A percentile compares a stretch with the other conserved stretches of the same genome.
Evolutionary conservation across 92 coral and sea anemone species (phyloP).

Genomic region (Umimayanthus kanabou): DNA sequence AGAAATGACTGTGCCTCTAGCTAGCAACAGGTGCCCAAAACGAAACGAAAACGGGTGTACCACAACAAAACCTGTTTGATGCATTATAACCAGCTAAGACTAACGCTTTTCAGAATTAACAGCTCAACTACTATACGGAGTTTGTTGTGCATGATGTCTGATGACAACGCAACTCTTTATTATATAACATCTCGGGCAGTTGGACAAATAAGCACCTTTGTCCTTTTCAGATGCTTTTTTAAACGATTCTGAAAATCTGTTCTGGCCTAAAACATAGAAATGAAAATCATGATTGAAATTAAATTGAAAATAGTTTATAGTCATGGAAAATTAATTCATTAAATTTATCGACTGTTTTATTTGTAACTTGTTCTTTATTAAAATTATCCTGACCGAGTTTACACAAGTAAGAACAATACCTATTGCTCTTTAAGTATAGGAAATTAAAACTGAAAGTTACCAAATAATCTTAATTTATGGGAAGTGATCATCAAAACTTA

Average conservation of each 20-base stretch:
- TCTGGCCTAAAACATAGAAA: neutral
- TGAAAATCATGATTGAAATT: neutral
- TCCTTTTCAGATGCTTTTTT: neutral
- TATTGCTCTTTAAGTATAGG: constrained; percentile 13
- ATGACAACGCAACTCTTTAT: neutral
- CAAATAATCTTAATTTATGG: constrained; percentile 24
- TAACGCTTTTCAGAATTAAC: neutral
- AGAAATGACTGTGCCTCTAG: neutral
- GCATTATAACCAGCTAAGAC: neutral
- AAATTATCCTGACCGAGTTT: constrained; percentile 16
- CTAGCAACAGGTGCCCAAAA: neutral
- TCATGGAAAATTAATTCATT: neutral
- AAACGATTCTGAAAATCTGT: neutral
- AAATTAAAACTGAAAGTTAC: constrained; percentile 35
- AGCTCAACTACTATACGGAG: neutral
- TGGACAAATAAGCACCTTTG: neutral
- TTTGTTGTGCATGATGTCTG: neutral
- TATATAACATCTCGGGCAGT: neutral
- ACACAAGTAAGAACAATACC: constrained; percentile 29
- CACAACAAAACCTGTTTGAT: neutral
- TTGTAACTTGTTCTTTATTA: constrained; percentile 37
- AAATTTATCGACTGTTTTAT: constrained; percentile 3
- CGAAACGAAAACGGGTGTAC: neutral
- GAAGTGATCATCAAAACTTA: constrained; percentile 28
- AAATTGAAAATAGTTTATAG: neutral